Evolutionary conservation across 2,888 invertebrate genomes (phyloP).

Genomic region (Macaria liturata): DNA sequence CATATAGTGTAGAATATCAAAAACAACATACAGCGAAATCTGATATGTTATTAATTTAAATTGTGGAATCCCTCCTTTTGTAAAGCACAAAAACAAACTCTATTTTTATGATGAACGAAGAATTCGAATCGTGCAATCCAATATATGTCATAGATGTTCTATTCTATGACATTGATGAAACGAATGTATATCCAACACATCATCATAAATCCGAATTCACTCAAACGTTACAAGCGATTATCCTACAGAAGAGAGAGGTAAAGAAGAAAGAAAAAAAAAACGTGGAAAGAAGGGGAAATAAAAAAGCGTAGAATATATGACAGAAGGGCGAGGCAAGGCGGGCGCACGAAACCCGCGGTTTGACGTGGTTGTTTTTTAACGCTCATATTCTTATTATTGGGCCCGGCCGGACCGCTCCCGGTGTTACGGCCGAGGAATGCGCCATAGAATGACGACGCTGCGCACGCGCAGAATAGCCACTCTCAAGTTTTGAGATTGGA

Average conservation of each 20-base stretch:
- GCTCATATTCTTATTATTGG: conserved; percentile 80
- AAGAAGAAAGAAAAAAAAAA: conserved; percentile 41
- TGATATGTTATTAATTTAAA: too few relatives aligned
- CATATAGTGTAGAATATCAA: too few relatives aligned
- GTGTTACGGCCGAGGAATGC: conserved; percentile 82
- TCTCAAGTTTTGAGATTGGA: conserved; percentile 2
- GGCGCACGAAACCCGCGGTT: conserved; percentile 69
- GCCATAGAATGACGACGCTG: conserved; percentile 56
- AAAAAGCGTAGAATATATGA: conserved; percentile 51
- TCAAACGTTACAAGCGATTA: conserved; percentile 78
- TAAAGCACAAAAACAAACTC: too few relatives aligned
- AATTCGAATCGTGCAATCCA: conserved; percentile 8
- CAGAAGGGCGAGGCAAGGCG: conserved; percentile 57
- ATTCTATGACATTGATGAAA: conserved; percentile 10
- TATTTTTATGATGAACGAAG: conserved; percentile 2
- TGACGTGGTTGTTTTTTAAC: conserved; percentile 76
- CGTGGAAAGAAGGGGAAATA: conserved; percentile 42
- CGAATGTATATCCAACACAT: not conserved
- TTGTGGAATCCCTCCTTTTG: too few relatives aligned
- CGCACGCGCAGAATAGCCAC: conserved; percentile 60
- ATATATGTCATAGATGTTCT: not conserved
- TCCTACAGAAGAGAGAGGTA: conserved; percentile 52
- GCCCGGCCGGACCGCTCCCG: conserved; percentile 78
- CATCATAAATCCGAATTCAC: conserved; percentile 59
- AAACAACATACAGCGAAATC: too few relatives aligned